Evolutionary conservation across 2,888 invertebrate genomes (phyloP).

Genomic region (Phengaris alcon): DNA sequence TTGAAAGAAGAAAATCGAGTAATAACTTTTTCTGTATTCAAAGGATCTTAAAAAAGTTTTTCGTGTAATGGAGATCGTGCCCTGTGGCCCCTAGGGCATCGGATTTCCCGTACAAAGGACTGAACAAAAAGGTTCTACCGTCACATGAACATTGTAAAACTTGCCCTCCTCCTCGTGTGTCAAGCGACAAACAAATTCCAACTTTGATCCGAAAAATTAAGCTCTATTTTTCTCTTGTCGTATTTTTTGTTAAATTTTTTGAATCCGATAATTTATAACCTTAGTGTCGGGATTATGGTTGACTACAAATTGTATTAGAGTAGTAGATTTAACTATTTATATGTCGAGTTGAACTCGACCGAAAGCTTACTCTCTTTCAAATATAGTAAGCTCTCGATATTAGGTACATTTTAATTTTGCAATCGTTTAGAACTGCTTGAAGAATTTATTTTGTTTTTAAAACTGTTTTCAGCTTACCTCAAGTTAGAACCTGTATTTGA

Average conservation of each 20-base stretch:
- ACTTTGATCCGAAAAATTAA: constrained; percentile 50
- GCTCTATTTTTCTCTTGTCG: constrained; percentile 49
- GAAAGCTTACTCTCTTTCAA: constrained; percentile 7
- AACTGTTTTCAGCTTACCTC: neutral
- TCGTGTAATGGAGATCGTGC: constrained; percentile 76
- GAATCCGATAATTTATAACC: constrained; percentile 79
- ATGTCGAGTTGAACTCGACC: constrained; percentile 36
- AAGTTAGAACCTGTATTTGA: too few relatives aligned
- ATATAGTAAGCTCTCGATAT: neutral
- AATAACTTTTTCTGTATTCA: constrained; percentile 57
- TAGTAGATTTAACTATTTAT: constrained; percentile 78
- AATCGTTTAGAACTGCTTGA: neutral
- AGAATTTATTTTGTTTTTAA: neutral
- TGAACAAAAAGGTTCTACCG: constrained; percentile 76
- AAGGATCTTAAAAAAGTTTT: constrained; percentile 66
- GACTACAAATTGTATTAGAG: constrained; percentile 80
- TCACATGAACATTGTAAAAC: constrained; percentile 79
- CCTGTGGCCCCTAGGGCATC: constrained; percentile 67
- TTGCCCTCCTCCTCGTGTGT: constrained; percentile 62
- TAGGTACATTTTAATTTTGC: constrained; percentile 9
- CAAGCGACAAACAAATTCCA: constrained; percentile 51
- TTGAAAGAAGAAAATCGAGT: constrained; percentile 46
- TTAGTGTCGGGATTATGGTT: constrained; percentile 78
- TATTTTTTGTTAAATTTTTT: constrained; percentile 71
- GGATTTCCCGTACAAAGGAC: constrained; percentile 73